phyloP scores from a whole-genome alignment of 2,113 vertebrate genomes.

The Calypte anna region DNA sequence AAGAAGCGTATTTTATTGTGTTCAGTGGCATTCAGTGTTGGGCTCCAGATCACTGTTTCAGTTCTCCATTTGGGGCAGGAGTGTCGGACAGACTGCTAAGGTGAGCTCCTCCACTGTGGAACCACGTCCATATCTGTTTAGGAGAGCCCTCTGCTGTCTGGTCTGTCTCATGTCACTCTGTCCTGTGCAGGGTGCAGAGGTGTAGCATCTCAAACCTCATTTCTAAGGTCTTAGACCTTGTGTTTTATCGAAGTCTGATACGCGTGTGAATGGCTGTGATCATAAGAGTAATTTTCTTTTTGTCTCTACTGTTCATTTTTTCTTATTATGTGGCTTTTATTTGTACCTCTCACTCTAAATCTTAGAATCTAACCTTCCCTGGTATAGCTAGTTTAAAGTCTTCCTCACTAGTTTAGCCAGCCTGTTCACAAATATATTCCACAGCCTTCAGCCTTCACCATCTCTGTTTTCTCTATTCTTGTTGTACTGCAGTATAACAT shows the following conservation, averaged over 20 bases:
- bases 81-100: background rate
- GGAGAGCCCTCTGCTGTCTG: background rate
- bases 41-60: background rate
- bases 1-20: accelerated
- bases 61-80: background rate
- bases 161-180: background rate
- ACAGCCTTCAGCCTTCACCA: background rate
- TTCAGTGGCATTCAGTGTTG: background rate
- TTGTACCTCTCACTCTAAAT: background rate
- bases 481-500: background rate
- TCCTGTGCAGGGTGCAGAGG: background rate
- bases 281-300: background rate
- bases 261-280: background rate
- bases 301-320: background rate
- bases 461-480: background rate
- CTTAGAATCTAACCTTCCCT: background rate
- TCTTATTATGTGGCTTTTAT: background rate
- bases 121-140: background rate
- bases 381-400: background rate
- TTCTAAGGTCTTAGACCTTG: background rate
- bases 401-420: background rate
- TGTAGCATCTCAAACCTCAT: background rate
- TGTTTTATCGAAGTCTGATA: background rate
- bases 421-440: background rate
- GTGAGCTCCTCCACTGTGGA: background rate